These are phyloP conservation scores for Gallinago stenura DNA, from an alignment of 2,797 vertebrate genomes.

Conservation along the genomic window DNA sequence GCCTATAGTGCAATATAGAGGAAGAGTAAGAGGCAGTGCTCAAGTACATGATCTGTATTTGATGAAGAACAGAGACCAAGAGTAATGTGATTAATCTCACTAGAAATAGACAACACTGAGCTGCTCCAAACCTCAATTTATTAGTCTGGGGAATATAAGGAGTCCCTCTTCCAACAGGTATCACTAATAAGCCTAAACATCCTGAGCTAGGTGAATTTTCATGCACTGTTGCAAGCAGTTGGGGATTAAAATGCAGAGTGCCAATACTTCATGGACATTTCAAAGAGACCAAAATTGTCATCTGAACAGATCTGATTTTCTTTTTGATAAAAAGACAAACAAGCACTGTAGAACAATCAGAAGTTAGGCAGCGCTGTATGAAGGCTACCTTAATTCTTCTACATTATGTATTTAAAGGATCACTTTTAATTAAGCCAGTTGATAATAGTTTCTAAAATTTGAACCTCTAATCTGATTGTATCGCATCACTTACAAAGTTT, in stretches of 20 bases:
- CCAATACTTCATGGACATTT: not conserved
- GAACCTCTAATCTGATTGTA: not conserved
- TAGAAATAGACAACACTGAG: not conserved
- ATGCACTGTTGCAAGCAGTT: not conserved
- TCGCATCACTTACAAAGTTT: rapidly evolving
- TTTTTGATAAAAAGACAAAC: not conserved
- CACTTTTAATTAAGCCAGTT: not conserved
- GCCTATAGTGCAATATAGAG: rapidly evolving
- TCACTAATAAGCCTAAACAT: not conserved
- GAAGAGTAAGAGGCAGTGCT: not conserved
- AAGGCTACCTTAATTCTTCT: not conserved
- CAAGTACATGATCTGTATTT: not conserved
- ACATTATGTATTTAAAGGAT: not conserved
- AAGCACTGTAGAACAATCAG: rapidly evolving
- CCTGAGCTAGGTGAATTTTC: not conserved
- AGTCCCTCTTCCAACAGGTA: not conserved
- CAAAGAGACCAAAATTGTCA: not conserved
- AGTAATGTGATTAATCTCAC: not conserved
- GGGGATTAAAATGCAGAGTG: not conserved
- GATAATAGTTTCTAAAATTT: not conserved
- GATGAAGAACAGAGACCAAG: not conserved
- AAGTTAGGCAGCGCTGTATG: not conserved
- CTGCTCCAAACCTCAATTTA: not conserved
- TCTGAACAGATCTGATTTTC: not conserved
- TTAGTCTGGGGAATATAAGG: not conserved